Evolutionary conservation across 2,888 invertebrate species (phyloP), one percentile per base, ranked within the genome.

Genomic region (Chrysina gloriosa): DNA sequence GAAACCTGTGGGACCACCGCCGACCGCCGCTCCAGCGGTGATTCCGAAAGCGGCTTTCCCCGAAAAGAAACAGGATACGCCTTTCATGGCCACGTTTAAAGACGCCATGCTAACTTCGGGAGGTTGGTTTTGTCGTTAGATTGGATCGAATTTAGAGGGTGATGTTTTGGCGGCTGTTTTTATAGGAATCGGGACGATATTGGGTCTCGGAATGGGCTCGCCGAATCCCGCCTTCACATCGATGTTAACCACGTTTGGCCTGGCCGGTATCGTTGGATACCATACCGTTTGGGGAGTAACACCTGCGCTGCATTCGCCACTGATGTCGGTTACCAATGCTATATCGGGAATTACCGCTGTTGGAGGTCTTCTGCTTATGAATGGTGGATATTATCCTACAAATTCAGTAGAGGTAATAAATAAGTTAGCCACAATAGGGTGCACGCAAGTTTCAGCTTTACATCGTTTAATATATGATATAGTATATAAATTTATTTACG

Each of bases 241-340:
- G 1, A 96, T 95, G 94, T 89, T 93, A 39, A 93, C 95, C 0
- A 94, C 94, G 0, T 89, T 96, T 73, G 92, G 93, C 29, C 83
- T 96, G 71, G 89, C 94, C 72, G 93, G 93, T 80, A 88, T 91
- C 76, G 94, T 94, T 16, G 89, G 89, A 1, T 95, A 95, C 84
- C 94, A 95, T 84, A 95, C 95, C 1, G 95, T 95, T 9, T 96
- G 95, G 95, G 94, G 94, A 56, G 95, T 96, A 14, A 94, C 93
- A 11, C 95, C 95, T 6, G 94, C 95, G 27, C 87, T 96, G 19
- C 95, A 96, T 84, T 94, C 94, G 0, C 96, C 95, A 0, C 87
- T 96, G 23, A 96, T 96, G 95, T 94, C 94, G 0, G 95, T 96
- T 31, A 96, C 95, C 3, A 96, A 96, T 82, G 95, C 96, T 69